Evolutionary conservation across 1,140 invertebrate species (phyloP), one percentile per base, ranked within the genome.

Genomic region (Drosophila bocki): DNA sequence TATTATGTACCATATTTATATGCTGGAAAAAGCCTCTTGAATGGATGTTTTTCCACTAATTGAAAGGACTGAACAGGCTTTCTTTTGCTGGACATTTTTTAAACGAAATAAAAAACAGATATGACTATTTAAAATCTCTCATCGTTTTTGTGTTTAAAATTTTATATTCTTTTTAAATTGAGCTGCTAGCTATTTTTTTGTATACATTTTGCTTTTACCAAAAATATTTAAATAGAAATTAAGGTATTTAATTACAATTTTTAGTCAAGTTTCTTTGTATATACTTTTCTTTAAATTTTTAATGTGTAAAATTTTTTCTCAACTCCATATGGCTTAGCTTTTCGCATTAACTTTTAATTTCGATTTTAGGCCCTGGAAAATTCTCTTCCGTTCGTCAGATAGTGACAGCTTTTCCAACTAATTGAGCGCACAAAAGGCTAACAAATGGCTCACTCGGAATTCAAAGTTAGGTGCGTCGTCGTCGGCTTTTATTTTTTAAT

Each of bases 401-500:
- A 56, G 53, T 56, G 53, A 56, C 53, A 39, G 53, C 8, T 39
- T 59, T 42, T 15, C 9, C 7, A n/a, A 22, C 8, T 53, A 54
- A 42, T 70, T 67, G 35, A 33, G 37, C 22, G 22, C 33, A 32
- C 37, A 54, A 29, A 12, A 50, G 26, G 4, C 47, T 48, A 7
- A 13, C 56, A 58, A 53, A 67, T 32, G 35, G 15, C 37, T 37
- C 8, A 69, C 41, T 41, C 7, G 9, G 7, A 41, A 26, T 11
- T 19, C 33, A 15, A 48, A 33, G n/a, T 17, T 29, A 56, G 37
- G 29, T 44, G 17, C 51, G 7, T 35, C 48, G 17, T 13, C 29
- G 37, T 59, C 33, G 79, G 79, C 70, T 77, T 80, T 78, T 78
- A 74, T 88, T 83, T 87, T 87, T 76, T 65, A 83, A 82, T 83